A percentile compares a stretch with the other conserved stretches of the same genome.
Evolutionary conservation across 2,113 vertebrate species (phyloP).

Genomic region (Typhlomys cinereus): DNA sequence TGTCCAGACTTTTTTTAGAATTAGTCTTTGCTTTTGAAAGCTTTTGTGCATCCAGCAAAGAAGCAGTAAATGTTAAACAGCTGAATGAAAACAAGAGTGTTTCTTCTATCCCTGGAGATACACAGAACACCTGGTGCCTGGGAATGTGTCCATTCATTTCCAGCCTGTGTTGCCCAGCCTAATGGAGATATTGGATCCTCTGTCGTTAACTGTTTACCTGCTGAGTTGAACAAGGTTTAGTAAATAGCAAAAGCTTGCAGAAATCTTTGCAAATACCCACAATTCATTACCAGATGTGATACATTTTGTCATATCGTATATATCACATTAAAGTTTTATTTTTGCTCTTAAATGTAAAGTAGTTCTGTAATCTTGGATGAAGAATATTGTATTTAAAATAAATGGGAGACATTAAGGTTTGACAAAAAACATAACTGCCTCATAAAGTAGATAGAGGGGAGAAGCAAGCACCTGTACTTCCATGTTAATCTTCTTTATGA

Average conservation of each 20-base stretch:
- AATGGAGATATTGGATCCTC: neutral
- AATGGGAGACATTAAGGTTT: conserved; percentile 2
- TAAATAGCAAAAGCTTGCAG: neutral
- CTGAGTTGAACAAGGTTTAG: neutral
- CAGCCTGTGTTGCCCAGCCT: neutral
- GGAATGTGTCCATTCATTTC: conserved; percentile 39
- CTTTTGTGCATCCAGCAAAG: conserved; percentile 33
- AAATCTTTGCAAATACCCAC: neutral
- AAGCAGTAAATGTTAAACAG: conserved; percentile 44
- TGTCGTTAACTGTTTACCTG: conserved; percentile 41
- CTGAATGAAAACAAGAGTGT: neutral
- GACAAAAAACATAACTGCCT: neutral
- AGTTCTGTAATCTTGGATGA: neutral
- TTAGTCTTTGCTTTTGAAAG: conserved; percentile 35
- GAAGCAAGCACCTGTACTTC: neutral
- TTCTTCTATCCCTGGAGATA: conserved; percentile 36
- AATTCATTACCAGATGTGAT: neutral
- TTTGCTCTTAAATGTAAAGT: conserved; percentile 46
- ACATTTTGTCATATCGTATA: neutral
- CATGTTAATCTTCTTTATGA: neutral
- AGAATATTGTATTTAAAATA: conserved; percentile 31
- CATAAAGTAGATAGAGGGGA: neutral
- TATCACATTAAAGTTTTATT: neutral
- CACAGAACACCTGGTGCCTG: neutral
- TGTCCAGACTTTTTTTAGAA: conserved; percentile 46